A percentile compares a stretch with the other conserved stretches of the same genome.
Evolutionary conservation across 1,140 invertebrate species (phyloP).

Genomic region (Pseudomyrmex cubaensis): DNA sequence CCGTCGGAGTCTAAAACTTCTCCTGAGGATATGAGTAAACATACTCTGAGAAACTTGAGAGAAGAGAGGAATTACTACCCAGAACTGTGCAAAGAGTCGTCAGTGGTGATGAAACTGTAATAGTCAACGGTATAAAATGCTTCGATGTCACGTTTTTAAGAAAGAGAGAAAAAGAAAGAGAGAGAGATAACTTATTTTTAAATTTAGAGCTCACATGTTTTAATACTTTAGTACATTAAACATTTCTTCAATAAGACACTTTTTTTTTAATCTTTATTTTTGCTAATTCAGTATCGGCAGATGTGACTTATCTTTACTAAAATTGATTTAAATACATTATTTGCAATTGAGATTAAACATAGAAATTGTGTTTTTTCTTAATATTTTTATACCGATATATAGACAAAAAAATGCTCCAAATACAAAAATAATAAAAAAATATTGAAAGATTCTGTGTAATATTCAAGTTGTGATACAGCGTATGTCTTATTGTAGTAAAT

Average conservation of each 20-base stretch:
- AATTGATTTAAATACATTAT: background rate
- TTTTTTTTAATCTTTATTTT: background rate
- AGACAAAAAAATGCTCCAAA: too few relatives aligned
- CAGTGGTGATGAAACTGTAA: background rate
- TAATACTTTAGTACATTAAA: background rate
- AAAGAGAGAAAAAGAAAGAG: too few relatives aligned
- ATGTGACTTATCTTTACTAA: background rate
- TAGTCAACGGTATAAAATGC: conserved; percentile 29
- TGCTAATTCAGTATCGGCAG: background rate
- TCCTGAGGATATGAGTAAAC: conserved; percentile 55
- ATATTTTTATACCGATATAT: too few relatives aligned
- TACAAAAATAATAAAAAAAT: too few relatives aligned
- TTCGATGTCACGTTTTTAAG: conserved; percentile 1
- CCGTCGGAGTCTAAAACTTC: conserved; percentile 35
- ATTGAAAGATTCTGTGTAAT: background rate
- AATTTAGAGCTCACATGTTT: too few relatives aligned
- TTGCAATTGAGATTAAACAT: background rate
- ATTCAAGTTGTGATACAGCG: background rate
- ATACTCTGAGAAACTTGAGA: conserved; percentile 39
- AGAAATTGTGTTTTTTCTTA: background rate
- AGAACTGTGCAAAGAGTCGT: conserved; percentile 43
- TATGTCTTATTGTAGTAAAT: background rate
- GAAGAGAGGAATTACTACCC: conserved; percentile 45
- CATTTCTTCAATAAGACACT: background rate
- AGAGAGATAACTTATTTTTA: too few relatives aligned